Conservation (phyloP, 2,888 invertebrate species). For the Drosophila birchii region DNA sequence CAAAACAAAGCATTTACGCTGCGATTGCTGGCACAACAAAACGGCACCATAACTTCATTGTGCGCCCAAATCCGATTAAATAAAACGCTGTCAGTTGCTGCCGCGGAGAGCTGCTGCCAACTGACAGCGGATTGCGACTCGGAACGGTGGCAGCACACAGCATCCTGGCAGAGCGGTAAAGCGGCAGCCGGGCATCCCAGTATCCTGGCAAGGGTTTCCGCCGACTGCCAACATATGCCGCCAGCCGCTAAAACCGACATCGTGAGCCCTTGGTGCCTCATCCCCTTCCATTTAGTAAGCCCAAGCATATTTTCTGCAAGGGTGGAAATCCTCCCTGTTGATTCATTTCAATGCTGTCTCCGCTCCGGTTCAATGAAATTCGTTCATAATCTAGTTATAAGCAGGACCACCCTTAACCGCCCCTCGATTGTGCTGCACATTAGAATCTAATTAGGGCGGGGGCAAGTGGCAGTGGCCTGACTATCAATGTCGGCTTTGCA, state of each 20-base stretch:
- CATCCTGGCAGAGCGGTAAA: slow-evolving; percentile 66
- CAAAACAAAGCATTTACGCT: slow-evolving; percentile 71
- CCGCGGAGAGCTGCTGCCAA: slow-evolving; percentile 37
- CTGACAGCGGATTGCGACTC: slow-evolving; percentile 37
- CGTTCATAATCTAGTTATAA: slow-evolving; percentile 81
- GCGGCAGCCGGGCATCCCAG: slow-evolving; percentile 32
- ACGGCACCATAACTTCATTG: slow-evolving; percentile 67
- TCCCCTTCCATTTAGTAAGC: slow-evolving; percentile 19
- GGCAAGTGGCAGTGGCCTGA: slow-evolving; percentile 52
- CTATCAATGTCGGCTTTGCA: slow-evolving; percentile 69
- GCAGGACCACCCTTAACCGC: slow-evolving; percentile 41
- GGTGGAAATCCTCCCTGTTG: slow-evolving; percentile 64
- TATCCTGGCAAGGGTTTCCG: slow-evolving; percentile 78
- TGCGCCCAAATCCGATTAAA: slow-evolving; percentile 77
- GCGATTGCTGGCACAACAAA: slow-evolving; percentile 66
- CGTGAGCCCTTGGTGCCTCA: slow-evolving; percentile 51
- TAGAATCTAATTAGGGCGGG: slow-evolving; percentile 80
- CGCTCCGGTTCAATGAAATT: slow-evolving; percentile 59
- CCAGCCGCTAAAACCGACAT: slow-evolving; percentile 61
- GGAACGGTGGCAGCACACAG: slow-evolving; percentile 70
- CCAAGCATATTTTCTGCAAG: slow-evolving; percentile 56
- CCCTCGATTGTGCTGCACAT: slow-evolving; percentile 60
- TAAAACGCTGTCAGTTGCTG: slow-evolving; percentile 65
- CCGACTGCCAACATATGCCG: slow-evolving; percentile 77
- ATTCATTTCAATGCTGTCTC: slow-evolving; percentile 62